phyloP scores from a whole-genome alignment of 2,888 invertebrate genomes.

The Lordiphosa andalusiaca region DNA sequence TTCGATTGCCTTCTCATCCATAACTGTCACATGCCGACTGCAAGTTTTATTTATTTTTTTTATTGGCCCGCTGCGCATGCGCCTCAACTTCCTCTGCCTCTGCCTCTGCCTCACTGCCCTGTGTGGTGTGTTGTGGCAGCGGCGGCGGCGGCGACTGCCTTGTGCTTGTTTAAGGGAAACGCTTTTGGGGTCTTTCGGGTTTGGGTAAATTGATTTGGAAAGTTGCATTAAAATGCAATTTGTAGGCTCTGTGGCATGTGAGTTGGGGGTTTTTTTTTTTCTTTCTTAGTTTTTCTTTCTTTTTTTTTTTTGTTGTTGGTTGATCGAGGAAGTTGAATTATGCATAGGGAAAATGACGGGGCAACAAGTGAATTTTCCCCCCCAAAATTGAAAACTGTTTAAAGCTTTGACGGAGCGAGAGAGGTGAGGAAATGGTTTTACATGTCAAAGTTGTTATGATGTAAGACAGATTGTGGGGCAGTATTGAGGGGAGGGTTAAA shows the following conservation, averaged over 20 bases:
- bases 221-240: conserved; percentile 75
- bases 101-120: too few relatives aligned
- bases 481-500: too few relatives aligned
- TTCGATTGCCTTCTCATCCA: conserved; percentile 49
- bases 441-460: too few relatives aligned
- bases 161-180: conserved; percentile 30
- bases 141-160: neutral
- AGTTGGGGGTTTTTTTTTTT: conserved; percentile 3
- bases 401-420: conserved; percentile 24
- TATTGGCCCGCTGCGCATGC: conserved; percentile 33
- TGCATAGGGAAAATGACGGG: conserved; percentile 31
- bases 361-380: conserved; percentile 11
- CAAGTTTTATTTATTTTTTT: conserved; percentile 53
- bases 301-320: conserved; percentile 13
- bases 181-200: conserved; percentile 18
- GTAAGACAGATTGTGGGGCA: too few relatives aligned
- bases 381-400: conserved; percentile 23
- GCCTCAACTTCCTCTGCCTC: conserved; percentile 18
- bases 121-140: neutral
- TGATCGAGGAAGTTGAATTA: conserved; percentile 10
- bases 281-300: neutral
- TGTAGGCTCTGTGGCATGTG: conserved; percentile 33
- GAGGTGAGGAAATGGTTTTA: conserved; percentile 1
- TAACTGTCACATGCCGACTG: conserved; percentile 68
- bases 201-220: conserved; percentile 67